Conservation (phyloP, 53 echinoderm and acorn worm species). For the Holothuria scabra region DNA sequence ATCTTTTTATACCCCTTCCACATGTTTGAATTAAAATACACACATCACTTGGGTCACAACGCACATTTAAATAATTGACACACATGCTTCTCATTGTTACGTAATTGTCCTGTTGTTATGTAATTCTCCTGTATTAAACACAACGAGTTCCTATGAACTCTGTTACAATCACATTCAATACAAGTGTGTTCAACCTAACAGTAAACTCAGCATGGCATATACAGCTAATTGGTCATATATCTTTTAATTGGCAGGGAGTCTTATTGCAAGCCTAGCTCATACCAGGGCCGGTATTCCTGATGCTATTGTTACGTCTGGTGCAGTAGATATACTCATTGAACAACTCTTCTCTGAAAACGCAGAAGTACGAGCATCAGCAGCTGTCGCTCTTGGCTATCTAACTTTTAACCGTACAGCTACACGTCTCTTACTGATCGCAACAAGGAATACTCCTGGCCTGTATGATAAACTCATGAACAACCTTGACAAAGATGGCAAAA, state of each 20-base stretch:
- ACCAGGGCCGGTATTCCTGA: conserved; percentile 96
- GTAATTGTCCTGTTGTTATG: too few species aligned
- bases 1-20: too few species aligned
- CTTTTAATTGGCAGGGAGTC: conserved; percentile 54
- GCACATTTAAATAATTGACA: too few species aligned
- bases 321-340: conserved; percentile 78
- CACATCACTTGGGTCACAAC: too few species aligned
- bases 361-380: conserved; percentile 76
- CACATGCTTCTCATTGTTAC: too few species aligned
- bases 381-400: conserved; percentile 91
- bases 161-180: too few species aligned
- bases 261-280: conserved; percentile 94
- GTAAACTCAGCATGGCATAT: too few species aligned
- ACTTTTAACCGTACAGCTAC: conserved; percentile 91
- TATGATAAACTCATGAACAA: conserved; percentile 85
- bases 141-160: too few species aligned
- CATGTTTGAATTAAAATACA: too few species aligned
- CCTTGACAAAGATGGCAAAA: conserved; percentile 94
- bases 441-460: conserved; percentile 85
- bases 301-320: conserved; percentile 89
- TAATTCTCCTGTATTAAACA: too few species aligned
- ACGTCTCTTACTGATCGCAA: conserved; percentile 71
- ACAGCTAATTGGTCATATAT: too few species aligned
- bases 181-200: too few species aligned
- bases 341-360: conserved; percentile 82